Percentiles rank a stretch among this genome's conserved stretches.
phyloP scores from a whole-genome alignment of 1,140 invertebrate genomes.

The Brachionus paranguensis region DNA sequence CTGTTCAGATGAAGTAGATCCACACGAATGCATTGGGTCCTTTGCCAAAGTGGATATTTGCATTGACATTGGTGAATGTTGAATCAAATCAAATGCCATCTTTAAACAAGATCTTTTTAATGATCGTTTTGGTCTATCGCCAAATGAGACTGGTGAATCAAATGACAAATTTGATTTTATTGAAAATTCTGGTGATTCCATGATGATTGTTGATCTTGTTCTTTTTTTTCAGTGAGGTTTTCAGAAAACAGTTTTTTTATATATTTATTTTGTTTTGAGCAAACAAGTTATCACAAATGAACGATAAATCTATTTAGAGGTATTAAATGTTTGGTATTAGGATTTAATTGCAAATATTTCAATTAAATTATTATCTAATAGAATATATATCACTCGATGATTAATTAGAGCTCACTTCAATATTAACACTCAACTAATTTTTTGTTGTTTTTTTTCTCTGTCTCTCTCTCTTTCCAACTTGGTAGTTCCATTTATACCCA shows the following conservation, averaged over 20 bases:
- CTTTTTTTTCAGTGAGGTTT: too few species aligned
- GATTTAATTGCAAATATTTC: background rate
- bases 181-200: background rate
- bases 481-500: background rate
- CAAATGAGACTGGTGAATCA: background rate
- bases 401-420: background rate
- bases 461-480: background rate
- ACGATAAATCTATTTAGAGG: background rate
- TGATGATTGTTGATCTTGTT: background rate
- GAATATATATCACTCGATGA: background rate
- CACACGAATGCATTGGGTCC: background rate
- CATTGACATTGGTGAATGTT: background rate
- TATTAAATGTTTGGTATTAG: slow-evolving; percentile 15
- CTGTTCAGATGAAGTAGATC: background rate
- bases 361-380: background rate
- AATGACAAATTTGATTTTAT: background rate
- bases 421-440: background rate
- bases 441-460: background rate
- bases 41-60: background rate
- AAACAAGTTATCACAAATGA: background rate
- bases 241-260: background rate
- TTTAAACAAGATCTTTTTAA: background rate
- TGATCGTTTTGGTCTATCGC: background rate
- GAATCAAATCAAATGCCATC: background rate
- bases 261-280: background rate